phyloP scores from a whole-genome alignment of 2,888 invertebrate species.

The Hirtodrosophila confusa region DNA sequence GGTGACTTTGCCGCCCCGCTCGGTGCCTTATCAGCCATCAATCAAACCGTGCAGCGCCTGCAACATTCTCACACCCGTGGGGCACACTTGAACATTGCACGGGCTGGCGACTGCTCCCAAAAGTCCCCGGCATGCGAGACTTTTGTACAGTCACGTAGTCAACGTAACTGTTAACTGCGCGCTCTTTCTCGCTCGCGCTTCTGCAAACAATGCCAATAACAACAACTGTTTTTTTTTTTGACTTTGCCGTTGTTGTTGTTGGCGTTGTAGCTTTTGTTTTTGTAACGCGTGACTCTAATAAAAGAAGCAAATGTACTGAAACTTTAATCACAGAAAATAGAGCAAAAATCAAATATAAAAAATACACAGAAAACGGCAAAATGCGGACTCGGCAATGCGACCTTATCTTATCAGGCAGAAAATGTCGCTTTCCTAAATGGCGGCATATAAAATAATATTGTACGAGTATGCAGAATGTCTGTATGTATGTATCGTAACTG shows the following conservation, averaged over 20 bases:
- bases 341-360: slow-evolving; percentile 63
- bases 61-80: slow-evolving; percentile 25
- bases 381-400: slow-evolving; percentile 24
- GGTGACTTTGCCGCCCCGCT: slow-evolving; percentile 31
- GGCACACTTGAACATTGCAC: slow-evolving; percentile 64
- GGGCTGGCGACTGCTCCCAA: slow-evolving; percentile 41
- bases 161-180: slow-evolving; percentile 16
- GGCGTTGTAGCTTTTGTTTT: slow-evolving; percentile 38
- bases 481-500: slow-evolving; percentile 12
- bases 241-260: slow-evolving; percentile 37
- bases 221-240: slow-evolving; percentile 59
- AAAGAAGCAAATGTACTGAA: slow-evolving; percentile 56
- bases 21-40: slow-evolving; percentile 47
- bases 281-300: slow-evolving; percentile 70
- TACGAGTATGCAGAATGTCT: slow-evolving; percentile 15
- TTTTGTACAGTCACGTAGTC: slow-evolving; percentile 76
- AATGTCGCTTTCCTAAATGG: slow-evolving; percentile 73
- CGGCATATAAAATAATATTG: slow-evolving; percentile 60
- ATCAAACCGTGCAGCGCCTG: slow-evolving; percentile 48
- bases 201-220: slow-evolving; percentile 49
- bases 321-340: slow-evolving; percentile 69
- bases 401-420: slow-evolving; percentile 66
- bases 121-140: slow-evolving; percentile 38
- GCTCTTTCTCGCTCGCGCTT: slow-evolving; percentile 6
- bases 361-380: slow-evolving; percentile 24